phyloP scores from a whole-genome alignment of 2,797 vertebrate genomes.

The Oreonectes daqikongensis region DNA sequence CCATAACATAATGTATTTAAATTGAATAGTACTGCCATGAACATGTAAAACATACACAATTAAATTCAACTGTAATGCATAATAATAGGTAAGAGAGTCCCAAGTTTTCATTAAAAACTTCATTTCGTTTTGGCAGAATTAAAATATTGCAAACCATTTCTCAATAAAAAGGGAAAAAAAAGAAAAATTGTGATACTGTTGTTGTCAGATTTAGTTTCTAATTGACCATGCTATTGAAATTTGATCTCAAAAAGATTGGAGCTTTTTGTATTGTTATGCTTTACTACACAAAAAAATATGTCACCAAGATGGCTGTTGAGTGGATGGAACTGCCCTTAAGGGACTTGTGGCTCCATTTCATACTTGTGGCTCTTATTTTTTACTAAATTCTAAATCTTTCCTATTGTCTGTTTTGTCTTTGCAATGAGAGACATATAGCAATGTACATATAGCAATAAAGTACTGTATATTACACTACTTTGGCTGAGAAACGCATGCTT shows the following conservation, averaged over 20 bases:
- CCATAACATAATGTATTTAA: not conserved
- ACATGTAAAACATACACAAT: not conserved
- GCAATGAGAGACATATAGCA: not conserved
- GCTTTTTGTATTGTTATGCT: not conserved
- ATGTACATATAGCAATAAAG: conserved; percentile 3
- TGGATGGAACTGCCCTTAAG: conserved; percentile 34
- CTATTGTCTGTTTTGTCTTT: not conserved
- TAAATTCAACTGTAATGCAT: not conserved
- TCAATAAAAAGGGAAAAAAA: no score
- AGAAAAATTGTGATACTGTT: no score
- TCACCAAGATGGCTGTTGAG: not conserved
- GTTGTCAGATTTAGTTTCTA: no score
- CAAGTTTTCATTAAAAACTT: no score
- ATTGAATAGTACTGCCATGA: not conserved
- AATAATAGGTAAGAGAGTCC: not conserved
- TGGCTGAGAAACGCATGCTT: not conserved
- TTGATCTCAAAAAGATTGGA: not conserved
- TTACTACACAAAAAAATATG: not conserved
- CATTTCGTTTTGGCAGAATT: no score
- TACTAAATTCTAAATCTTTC: conserved; percentile 45
- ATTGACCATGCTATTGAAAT: no score
- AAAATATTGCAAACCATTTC: no score
- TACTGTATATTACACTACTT: not conserved
- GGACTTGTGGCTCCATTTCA: no score
- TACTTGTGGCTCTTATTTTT: no score